Evolutionary conservation across 2,113 vertebrate species (phyloP).

Genomic region (Albula glossodonta): DNA sequence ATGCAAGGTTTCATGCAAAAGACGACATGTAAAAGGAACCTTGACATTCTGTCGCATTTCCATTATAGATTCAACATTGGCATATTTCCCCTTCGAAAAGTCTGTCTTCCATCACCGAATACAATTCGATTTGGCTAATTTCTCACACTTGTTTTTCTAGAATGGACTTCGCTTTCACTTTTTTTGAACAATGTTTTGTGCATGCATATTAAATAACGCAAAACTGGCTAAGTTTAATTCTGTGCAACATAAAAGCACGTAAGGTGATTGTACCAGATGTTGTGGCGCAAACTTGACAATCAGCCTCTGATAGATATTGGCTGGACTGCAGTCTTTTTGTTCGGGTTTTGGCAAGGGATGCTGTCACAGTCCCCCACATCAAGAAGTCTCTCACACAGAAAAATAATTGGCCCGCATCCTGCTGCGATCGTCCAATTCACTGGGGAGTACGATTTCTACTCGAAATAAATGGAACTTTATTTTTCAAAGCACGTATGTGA

Average conservation of each 20-base stretch:
- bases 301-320: background rate
- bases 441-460: background rate
- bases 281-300: background rate
- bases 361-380: constrained; percentile 40
- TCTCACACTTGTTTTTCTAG: background rate
- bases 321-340: constrained; percentile 15
- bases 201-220: background rate
- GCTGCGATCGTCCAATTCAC: constrained; percentile 29
- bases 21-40: background rate
- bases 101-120: background rate
- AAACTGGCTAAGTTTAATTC: background rate
- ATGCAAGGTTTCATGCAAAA: background rate
- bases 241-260: background rate
- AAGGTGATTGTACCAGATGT: background rate
- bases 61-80: background rate
- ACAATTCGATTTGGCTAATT: background rate
- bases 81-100: background rate
- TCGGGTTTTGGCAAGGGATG: constrained; percentile 22
- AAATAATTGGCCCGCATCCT: constrained; percentile 43
- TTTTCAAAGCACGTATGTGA: background rate
- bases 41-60: background rate
- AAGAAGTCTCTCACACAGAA: constrained; percentile 44
- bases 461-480: constrained; percentile 17
- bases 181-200: background rate
- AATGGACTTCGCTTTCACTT: background rate